These are phyloP conservation scores for Bambusicola thoracicus DNA, from an alignment of 2,113 vertebrate genomes.

Conservation along the genomic window DNA sequence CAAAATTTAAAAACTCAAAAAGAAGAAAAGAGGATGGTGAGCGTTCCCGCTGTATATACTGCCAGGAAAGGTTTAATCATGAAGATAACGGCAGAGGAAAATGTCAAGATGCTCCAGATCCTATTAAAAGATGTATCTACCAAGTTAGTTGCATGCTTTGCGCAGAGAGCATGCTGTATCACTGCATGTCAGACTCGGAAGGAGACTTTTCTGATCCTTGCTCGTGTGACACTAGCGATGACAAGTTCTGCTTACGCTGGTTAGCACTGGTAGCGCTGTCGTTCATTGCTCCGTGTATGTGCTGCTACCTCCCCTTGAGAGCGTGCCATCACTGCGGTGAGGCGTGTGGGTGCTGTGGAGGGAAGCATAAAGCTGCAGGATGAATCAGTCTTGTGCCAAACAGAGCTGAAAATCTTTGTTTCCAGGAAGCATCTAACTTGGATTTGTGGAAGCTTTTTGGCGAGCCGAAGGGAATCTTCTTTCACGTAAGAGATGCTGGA, in stretches of 20 bases:
- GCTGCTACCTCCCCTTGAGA: conserved; percentile 97
- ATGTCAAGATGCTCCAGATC: conserved; percentile 97
- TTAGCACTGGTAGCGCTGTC: conserved; percentile 95
- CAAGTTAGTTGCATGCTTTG: conserved; percentile 99
- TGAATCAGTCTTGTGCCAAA: conserved; percentile 78
- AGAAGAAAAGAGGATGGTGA: conserved; percentile 97
- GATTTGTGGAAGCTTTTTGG: conserved; percentile 89
- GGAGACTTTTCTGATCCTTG: conserved; percentile 99
- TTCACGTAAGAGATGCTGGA: conserved; percentile 78
- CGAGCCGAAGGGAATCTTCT: conserved; percentile 84
- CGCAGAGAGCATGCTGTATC: conserved; percentile 99
- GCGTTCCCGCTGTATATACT: conserved; percentile 96
- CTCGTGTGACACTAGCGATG: conserved; percentile 96
- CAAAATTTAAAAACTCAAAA: conserved; percentile 91
- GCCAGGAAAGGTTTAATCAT: conserved; percentile 98
- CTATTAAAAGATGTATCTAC: conserved; percentile 97
- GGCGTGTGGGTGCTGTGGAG: conserved; percentile 96
- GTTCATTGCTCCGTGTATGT: conserved; percentile 97
- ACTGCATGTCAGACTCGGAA: conserved; percentile 99
- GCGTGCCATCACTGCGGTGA: conserved; percentile 97
- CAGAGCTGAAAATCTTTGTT: conserved; percentile 80
- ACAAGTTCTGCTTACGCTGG: conserved; percentile 99
- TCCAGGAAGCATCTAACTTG: conserved; percentile 86
- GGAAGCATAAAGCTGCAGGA: conserved; percentile 98
- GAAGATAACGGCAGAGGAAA: conserved; percentile 97